A percentile compares a stretch with the other conserved stretches of the same genome.
These are phyloP conservation scores for Drosophila busckii DNA, from an alignment of 1,140 invertebrate species.

Conservation along the genomic window DNA sequence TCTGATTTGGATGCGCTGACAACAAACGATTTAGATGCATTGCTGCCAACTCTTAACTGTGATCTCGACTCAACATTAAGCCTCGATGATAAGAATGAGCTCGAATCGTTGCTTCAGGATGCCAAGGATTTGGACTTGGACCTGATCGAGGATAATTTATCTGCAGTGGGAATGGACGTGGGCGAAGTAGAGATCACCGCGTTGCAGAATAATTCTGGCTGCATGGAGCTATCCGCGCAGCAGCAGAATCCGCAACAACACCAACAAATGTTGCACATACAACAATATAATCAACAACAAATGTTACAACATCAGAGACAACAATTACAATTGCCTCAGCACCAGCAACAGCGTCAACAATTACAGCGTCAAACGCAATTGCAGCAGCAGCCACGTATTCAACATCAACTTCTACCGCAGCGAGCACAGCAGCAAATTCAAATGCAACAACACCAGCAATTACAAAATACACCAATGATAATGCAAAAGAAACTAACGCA, in stretches of 20 bases:
- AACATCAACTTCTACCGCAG: conserved; percentile 22
- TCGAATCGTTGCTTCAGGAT: conserved; percentile 77
- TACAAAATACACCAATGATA: conserved; percentile 11
- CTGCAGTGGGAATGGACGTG: conserved; percentile 71
- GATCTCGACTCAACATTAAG: conserved; percentile 80
- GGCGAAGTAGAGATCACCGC: conserved; percentile 58
- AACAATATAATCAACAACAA: conserved; percentile 43
- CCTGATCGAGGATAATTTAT: conserved; percentile 70
- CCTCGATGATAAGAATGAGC: conserved; percentile 79
- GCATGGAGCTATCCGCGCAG: conserved; percentile 50
- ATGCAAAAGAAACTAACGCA: conserved; percentile 25
- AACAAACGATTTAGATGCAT: conserved; percentile 82
- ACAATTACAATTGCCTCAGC: conserved; percentile 26
- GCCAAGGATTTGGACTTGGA: conserved; percentile 77
- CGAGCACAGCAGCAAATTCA: conserved; percentile 28
- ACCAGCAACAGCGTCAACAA: conserved; percentile 32
- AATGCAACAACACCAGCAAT: conserved; percentile 42
- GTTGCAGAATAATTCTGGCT: conserved; percentile 36
- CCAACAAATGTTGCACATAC: conserved; percentile 31
- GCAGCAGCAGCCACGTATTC: conserved; percentile 23
- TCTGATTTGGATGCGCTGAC: conserved; percentile 80
- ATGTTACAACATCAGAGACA: conserved; percentile 31
- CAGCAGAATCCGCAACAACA: conserved; percentile 33
- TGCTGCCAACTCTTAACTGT: conserved; percentile 82
- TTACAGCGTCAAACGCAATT: conserved; percentile 3